A percentile compares a stretch with the other conserved stretches of the same genome.
phyloP scores from a whole-genome alignment of 2,888 invertebrate species.

The Eudasyphora cyanicolor region DNA sequence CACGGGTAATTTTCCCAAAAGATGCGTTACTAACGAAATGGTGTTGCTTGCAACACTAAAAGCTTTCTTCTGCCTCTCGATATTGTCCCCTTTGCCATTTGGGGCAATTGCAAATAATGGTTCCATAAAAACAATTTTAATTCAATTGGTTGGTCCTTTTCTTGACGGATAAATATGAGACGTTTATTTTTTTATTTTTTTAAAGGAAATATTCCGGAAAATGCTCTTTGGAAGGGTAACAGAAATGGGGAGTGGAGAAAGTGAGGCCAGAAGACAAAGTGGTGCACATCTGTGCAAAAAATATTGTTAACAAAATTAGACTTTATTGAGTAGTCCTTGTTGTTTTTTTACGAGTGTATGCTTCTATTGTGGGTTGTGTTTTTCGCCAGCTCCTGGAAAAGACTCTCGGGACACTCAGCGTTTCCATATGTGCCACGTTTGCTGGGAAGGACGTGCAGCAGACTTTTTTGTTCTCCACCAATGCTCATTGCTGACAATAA shows the following conservation, averaged over 20 bases:
- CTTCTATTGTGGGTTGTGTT: not conserved
- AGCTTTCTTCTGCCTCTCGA: not conserved
- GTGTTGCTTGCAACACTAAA: not conserved
- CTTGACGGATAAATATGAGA: conserved; percentile 2
- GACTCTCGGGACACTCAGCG: not conserved
- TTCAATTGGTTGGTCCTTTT: conserved; percentile 42
- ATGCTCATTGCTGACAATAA: conserved; percentile 54
- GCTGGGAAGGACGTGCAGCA: not conserved
- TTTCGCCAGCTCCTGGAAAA: not conserved
- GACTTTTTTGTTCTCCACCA: not conserved
- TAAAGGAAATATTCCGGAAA: not conserved
- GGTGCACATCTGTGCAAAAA: conserved; percentile 53
- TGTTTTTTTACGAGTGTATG: not conserved
- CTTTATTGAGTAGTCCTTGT: conserved; percentile 42
- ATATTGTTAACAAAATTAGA: conserved; percentile 49
- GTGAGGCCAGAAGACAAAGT: not conserved
- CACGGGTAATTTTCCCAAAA: conserved; percentile 56
- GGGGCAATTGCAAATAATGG: conserved; percentile 45
- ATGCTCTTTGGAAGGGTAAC: not conserved
- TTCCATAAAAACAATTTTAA: conserved; percentile 56
- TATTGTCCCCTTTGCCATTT: not conserved
- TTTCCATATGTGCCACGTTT: not conserved
- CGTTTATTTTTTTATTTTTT: conserved; percentile 5
- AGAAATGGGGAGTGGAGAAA: not conserved
- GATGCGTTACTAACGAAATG: conserved; percentile 14